Percentiles rank a stretch among this genome's conserved stretches.
Evolutionary conservation across 1,140 invertebrate species (phyloP).

Genomic region (Neodiprion virginianus): DNA sequence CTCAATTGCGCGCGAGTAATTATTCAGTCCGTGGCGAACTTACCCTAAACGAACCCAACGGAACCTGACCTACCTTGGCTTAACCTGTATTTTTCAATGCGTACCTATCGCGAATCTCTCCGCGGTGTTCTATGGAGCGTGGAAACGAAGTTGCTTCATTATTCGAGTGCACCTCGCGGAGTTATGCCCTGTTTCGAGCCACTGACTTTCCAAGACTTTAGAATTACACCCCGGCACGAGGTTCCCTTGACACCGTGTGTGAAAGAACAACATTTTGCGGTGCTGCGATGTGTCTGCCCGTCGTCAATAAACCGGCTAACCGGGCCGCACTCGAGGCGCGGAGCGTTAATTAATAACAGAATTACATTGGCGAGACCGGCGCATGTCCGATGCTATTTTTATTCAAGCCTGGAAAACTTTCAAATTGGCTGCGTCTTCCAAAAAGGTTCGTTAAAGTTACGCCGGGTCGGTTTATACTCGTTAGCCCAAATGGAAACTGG

Average conservation of each 20-base stretch:
- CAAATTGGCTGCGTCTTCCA: not conserved
- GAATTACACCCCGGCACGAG: no score
- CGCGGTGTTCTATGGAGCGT: no score
- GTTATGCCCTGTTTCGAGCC: no score
- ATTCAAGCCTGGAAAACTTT: not conserved
- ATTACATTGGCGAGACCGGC: no score
- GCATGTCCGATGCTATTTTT: no score
- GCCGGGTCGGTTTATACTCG: not conserved
- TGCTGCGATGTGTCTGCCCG: no score
- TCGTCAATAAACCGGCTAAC: no score
- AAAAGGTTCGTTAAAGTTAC: not conserved
- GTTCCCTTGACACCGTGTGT: not conserved
- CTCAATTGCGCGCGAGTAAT: slow-evolving; percentile 33
- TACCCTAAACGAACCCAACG: slow-evolving; percentile 10
- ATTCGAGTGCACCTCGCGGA: not conserved
- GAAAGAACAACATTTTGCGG: not conserved
- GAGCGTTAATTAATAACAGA: no score
- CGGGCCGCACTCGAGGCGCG: no score
- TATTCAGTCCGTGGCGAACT: slow-evolving; percentile 32
- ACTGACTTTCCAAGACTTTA: no score
- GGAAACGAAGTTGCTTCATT: no score
- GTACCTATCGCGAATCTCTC: no score
- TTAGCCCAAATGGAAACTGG: not conserved
- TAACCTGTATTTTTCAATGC: not conserved
- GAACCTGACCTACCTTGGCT: not conserved